These are phyloP conservation scores for Phaethornis superciliosus DNA, from an alignment of 2,113 vertebrate species.

Conservation along the genomic window DNA sequence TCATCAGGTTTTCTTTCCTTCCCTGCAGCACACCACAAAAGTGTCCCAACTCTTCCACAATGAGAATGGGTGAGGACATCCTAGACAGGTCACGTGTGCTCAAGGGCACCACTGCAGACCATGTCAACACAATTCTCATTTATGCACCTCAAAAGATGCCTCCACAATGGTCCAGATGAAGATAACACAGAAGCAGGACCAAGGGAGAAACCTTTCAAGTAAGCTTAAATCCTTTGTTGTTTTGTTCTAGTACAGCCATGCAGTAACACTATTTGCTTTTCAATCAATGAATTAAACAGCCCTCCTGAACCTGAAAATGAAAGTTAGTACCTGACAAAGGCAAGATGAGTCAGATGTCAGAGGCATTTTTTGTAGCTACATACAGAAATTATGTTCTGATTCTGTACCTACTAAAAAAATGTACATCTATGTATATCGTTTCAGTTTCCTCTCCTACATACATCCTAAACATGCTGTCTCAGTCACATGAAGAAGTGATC, in stretches of 20 bases:
- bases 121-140: neutral
- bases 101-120: neutral
- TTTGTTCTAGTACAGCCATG: neutral
- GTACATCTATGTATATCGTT: too few species aligned
- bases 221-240: neutral
- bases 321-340: neutral
- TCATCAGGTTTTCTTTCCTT: neutral
- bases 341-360: neutral
- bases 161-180: neutral
- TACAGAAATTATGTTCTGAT: neutral
- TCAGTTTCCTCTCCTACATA: neutral
- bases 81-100: neutral
- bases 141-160: neutral
- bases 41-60: neutral
- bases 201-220: neutral
- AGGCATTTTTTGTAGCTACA: neutral
- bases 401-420: neutral
- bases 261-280: neutral
- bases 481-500: neutral
- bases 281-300: neutral
- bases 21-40: neutral
- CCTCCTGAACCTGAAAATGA: neutral
- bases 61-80: accelerated
- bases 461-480: neutral
- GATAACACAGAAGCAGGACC: neutral